Evolutionary conservation across 2,888 invertebrate genomes (phyloP), one percentile per base, ranked within the genome.

Genomic region (Hydrotaea diabolus): DNA sequence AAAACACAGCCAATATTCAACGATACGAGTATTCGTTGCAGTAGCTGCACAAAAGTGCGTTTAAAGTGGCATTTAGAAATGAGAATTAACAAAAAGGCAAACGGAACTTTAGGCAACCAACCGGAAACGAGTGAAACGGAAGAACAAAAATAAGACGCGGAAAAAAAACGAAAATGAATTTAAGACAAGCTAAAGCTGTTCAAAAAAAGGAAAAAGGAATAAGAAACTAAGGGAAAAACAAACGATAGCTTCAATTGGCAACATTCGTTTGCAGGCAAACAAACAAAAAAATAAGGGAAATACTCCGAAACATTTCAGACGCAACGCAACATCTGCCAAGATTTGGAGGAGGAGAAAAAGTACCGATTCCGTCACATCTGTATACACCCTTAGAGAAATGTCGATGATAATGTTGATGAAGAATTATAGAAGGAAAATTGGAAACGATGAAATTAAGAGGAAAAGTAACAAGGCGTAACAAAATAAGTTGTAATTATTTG

Each of bases 401-500:
- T 21, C 66, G 43, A 66, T 64, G 64, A 64, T 64, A 36, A 17
- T 36, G 31, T 17, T 64, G 64, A 31, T 17, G 19, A 17, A 66
- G 43, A 46, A 66, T 66, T 66, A 69, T 21, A 69, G 62, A n/a
- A 46, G 7, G 13, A 69, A 46, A 43, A 69, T 69, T 69, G 46
- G 23, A 46, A 69, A 69, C 46, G 46, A 69, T 15, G 43, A 23
- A 43, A 69, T 19, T 13, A 39, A 39, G 64, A 59, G 64, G 19
- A 23, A 46, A 46, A 13, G 43, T 69, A 69, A 46, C 69, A 8
- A 82, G 69, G 69, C 76, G 26, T 62, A 73, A 39, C 46, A 55
- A 80, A 77, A 57, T 43, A 79, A 46, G n/a, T 55, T 62, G 69
- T 71, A 85, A 74, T 80, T 85, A 82, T 80, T 79, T 64, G 53